phyloP scores from a whole-genome alignment of 2,888 invertebrate species.

The Apotomis capreana region DNA sequence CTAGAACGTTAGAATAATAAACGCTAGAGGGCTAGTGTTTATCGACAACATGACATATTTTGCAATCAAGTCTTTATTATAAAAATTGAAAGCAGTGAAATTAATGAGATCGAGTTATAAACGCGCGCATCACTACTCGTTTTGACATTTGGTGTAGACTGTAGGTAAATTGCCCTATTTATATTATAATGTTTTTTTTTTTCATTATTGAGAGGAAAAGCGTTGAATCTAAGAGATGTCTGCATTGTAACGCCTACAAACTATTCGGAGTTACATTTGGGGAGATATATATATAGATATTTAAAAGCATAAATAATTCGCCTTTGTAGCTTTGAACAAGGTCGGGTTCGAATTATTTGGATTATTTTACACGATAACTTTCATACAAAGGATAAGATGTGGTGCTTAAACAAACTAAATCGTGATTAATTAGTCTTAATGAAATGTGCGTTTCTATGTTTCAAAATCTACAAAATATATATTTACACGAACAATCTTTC shows the following conservation, averaged over 20 bases:
- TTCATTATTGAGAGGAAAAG: not conserved
- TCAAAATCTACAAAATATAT: slow-evolving; percentile 6
- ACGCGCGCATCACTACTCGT: no score
- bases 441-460: slow-evolving; percentile 23
- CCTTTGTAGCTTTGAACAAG: not conserved
- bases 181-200: no score
- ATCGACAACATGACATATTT: no score
- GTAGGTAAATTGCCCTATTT: no score
- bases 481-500: slow-evolving; percentile 7
- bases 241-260: slow-evolving; percentile 14
- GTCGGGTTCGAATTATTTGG: not conserved
- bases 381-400: not conserved
- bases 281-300: slow-evolving; percentile 1
- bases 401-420: not conserved
- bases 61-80: no score
- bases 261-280: not conserved
- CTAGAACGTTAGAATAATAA: no score
- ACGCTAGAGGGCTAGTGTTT: no score
- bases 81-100: no score
- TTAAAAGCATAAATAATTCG: slow-evolving; percentile 5
- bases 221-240: slow-evolving; percentile 8
- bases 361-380: not conserved
- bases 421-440: not conserved
- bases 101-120: no score
- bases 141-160: no score